These are phyloP conservation scores for Spilogale gracilis DNA, from an alignment of 2,113 vertebrate genomes.

Conservation along the genomic window DNA sequence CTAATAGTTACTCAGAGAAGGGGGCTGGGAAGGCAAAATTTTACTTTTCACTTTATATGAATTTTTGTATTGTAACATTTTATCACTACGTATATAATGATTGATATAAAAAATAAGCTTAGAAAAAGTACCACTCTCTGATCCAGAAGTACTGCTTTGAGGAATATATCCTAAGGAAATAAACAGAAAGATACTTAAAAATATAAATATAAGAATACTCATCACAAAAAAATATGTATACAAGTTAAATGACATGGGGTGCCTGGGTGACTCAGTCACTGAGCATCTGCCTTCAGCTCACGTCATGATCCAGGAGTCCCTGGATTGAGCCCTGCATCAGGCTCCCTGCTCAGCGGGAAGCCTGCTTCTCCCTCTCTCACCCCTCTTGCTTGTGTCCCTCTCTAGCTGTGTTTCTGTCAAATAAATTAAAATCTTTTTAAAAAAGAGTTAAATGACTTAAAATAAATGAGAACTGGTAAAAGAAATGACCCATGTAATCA, in stretches of 20 bases:
- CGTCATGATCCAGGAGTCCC: no score
- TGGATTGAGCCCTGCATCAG: no score
- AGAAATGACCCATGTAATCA: neutral
- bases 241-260: neutral
- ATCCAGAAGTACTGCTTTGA: neutral
- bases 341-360: no score
- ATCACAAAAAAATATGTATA: neutral
- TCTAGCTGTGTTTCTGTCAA: no score
- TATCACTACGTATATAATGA: neutral
- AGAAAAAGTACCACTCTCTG: neutral
- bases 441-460: neutral
- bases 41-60: neutral
- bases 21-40: neutral
- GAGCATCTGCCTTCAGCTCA: no score
- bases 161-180: conserved; percentile 27
- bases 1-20: neutral
- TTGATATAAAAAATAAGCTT: conserved; percentile 35
- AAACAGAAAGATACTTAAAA: neutral
- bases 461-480: neutral
- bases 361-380: no score
- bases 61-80: neutral
- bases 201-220: neutral
- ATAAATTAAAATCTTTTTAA: no score
- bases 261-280: no score
- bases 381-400: no score